Percentiles rank a stretch among this genome's conserved stretches.
Evolutionary conservation across 2,888 invertebrate species (phyloP).

Genomic region (Orthosia incerta): DNA sequence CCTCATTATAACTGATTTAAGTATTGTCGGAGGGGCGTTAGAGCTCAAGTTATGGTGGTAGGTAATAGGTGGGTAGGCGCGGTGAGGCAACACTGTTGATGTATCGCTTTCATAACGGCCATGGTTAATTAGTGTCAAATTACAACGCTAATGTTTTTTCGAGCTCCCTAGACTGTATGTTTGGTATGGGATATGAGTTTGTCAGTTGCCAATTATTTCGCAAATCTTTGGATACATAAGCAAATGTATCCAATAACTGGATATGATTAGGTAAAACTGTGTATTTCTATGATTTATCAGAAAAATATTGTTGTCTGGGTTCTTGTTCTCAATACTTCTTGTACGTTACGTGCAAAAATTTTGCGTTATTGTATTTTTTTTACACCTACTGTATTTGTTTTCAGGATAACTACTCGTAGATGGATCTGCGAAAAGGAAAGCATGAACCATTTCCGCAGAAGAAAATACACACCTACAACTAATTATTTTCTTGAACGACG

Average conservation of each 20-base stretch:
- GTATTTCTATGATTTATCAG: too few relatives aligned
- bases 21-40: constrained; percentile 57
- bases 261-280: too few relatives aligned
- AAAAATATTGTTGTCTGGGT: too few relatives aligned
- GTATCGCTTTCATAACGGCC: constrained; percentile 87
- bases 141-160: constrained; percentile 85
- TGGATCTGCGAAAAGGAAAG: not conserved
- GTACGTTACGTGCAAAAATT: too few relatives aligned
- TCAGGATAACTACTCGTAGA: too few relatives aligned
- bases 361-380: too few relatives aligned
- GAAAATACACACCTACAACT: not conserved
- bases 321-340: too few relatives aligned
- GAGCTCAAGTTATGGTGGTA: constrained; percentile 73
- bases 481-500: not conserved
- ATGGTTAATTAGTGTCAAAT: constrained; percentile 88
- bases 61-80: constrained; percentile 79
- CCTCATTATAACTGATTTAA: constrained; percentile 50
- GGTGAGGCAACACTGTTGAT: constrained; percentile 83
- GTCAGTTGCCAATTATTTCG: constrained; percentile 10
- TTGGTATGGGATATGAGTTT: constrained; percentile 50
- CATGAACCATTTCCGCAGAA: not conserved
- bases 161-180: constrained; percentile 58
- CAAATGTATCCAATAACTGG: too few relatives aligned
- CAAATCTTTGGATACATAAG: not conserved
- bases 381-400: not conserved